Percentiles rank a stretch among this genome's conserved stretches.
phyloP scores from a whole-genome alignment of 2,888 invertebrate genomes.

The Drosophila paramelanica region DNA sequence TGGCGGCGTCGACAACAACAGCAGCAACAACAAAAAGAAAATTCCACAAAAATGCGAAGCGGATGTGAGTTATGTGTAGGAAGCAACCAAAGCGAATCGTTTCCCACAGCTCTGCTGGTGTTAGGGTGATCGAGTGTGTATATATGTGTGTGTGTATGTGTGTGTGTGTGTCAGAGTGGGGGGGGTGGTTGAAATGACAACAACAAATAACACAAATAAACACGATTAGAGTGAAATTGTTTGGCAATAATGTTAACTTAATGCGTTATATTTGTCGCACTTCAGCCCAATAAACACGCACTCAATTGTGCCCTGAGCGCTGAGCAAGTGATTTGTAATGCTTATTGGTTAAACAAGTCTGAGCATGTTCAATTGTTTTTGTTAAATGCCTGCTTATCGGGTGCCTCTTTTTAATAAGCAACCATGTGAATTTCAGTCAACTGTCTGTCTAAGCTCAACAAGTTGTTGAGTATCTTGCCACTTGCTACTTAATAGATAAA shows the following conservation, averaged over 20 bases:
- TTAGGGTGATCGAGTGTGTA: background rate
- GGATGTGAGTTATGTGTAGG: conserved; percentile 70
- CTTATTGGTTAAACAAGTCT: conserved; percentile 42
- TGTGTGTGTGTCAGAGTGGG: conserved; percentile 3
- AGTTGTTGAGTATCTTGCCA: conserved; percentile 28
- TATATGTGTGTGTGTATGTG: conserved; percentile 5
- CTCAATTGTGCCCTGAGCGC: conserved; percentile 35
- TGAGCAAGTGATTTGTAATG: conserved; percentile 51
- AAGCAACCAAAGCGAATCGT: conserved; percentile 54
- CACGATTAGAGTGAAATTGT: conserved; percentile 65
- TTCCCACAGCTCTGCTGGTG: conserved; percentile 31
- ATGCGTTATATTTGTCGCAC: conserved; percentile 53
- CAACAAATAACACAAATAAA: conserved; percentile 54
- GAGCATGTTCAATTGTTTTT: conserved; percentile 30
- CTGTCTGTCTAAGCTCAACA: conserved; percentile 37
- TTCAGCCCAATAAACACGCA: conserved; percentile 52
- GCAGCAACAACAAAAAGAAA: conserved; percentile 18
- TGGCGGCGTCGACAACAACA: conserved; percentile 26
- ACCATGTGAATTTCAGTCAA: conserved; percentile 1
- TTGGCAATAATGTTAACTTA: conserved; percentile 66
- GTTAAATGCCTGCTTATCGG: background rate
- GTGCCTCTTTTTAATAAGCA: conserved; percentile 15
- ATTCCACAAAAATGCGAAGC: conserved; percentile 59
- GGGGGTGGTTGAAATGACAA: conserved; percentile 32
- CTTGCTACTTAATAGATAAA: conserved; percentile 45